Base-by-base conservation (phyloP, 2,113 vertebrate genomes). In the Ammospiza caudacuta region DNA sequence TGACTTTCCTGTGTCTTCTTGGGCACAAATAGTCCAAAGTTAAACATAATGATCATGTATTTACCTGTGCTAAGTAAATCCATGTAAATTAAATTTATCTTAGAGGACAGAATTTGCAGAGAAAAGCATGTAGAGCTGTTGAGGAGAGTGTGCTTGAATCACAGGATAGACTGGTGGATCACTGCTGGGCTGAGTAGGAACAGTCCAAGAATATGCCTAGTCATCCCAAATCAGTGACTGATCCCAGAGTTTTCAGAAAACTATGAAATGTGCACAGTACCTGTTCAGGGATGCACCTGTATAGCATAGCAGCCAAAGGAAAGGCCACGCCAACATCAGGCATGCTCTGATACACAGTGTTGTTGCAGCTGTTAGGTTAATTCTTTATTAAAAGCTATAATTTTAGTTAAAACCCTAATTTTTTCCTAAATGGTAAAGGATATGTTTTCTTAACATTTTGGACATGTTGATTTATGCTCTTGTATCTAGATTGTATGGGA, bases 201-300 rank as follows among this genome's bases (percentile, higher is more conserved):
- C 7, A 23, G 39, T 47, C 31, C 33, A 52, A 51, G 66, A 37
- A 82, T 21, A 62, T 23, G 41, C 25, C 29, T 69, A 46, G 6
- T 27, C 51, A 77, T 54, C 8, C 46, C 75, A 85, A 79, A 57
- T 15, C 41, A 39, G 62, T 9, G 3, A 29, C 15, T 1, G 0
- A 31, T 28, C 15, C 28, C 35, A 23, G 28, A 81, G 7, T 51
- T 70, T 59, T 78, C 20, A 61, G 29, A 91, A 79, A 82, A 72
- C 11, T 37, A 5, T 3, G 5, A 79, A 76, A 58, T 21, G 27
- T 82, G 1, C 7, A 2, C 4, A 1, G 5, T 39, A 35, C 15
- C 22, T 63, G 1, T 37, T 69, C n/a, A 90, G 37, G 4, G 18
- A 41, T 64, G 41, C 2, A 54, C 10, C 63, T 76, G 19, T 9